Conservation (phyloP, 2,797 vertebrate species). For the Sternotherus odoratus region DNA sequence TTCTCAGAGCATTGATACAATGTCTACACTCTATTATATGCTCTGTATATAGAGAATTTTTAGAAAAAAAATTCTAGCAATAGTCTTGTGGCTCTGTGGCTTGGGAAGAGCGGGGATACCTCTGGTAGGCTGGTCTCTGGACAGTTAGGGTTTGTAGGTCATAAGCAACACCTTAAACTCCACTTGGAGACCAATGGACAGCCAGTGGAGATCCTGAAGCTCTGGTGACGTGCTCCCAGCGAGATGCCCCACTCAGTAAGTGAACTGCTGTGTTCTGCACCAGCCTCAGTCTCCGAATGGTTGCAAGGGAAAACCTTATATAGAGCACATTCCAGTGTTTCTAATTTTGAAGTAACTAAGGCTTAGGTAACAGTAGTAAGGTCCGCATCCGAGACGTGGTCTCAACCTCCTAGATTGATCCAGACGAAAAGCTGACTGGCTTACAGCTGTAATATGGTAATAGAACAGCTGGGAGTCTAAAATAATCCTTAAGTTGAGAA, state of each 20-base stretch:
- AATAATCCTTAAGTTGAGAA: not conserved
- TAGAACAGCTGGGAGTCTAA: not conserved
- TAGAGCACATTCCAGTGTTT: too few species aligned
- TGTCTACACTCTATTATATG: not conserved
- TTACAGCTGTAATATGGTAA: not conserved
- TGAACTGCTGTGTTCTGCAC: not conserved
- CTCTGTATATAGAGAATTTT: not conserved
- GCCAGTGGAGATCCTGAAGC: not conserved
- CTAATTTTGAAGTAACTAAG: not conserved
- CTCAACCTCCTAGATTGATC: not conserved
- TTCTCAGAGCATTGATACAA: not conserved
- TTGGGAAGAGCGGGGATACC: not conserved
- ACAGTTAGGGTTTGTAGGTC: not conserved
- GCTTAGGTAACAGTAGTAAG: not conserved
- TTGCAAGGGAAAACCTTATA: not conserved
- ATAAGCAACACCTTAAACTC: not conserved
- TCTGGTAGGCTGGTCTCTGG: not conserved
- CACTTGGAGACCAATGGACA: not conserved
- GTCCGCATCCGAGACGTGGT: not conserved
- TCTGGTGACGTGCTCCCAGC: not conserved
- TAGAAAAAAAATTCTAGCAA: not conserved
- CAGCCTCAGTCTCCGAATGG: not conserved
- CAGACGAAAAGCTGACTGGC: not conserved
- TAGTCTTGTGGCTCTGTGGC: not conserved
- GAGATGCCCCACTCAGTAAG: not conserved